phyloP scores from a whole-genome alignment of 2,888 invertebrate genomes.

The Torymus texanus region DNA sequence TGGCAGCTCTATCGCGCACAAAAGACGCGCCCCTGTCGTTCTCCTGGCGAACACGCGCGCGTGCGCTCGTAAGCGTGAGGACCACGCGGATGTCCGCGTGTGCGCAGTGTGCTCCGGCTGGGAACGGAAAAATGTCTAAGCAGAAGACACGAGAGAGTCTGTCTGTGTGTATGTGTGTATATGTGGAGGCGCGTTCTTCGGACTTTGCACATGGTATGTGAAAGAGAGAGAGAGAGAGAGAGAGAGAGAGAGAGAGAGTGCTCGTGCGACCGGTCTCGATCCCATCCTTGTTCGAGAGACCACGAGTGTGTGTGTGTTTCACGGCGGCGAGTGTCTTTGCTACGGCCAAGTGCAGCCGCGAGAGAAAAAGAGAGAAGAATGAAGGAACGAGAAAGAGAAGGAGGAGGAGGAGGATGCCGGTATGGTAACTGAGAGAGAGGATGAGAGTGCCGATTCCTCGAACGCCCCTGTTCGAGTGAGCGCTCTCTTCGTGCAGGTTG shows the following conservation, averaged over 20 bases:
- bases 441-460: constrained; percentile 40
- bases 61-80: constrained; percentile 13
- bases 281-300: constrained; percentile 37
- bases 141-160: constrained; percentile 1
- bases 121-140: constrained; percentile 48
- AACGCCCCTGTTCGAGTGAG: constrained; percentile 25
- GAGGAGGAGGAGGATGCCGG: constrained; percentile 38
- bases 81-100: constrained; percentile 27
- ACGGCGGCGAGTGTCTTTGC: constrained; percentile 49
- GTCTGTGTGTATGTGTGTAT: not conserved
- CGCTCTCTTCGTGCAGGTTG: not conserved
- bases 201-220: constrained; percentile 47
- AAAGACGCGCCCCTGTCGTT: constrained; percentile 41
- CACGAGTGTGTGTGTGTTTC: constrained; percentile 36
- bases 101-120: not conserved
- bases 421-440: constrained; percentile 4
- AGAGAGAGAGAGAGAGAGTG: constrained; percentile 4
- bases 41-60: constrained; percentile 8
- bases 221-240: no score
- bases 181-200: constrained; percentile 20
- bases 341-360: constrained; percentile 26
- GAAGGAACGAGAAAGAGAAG: constrained; percentile 44
- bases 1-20: constrained; percentile 72
- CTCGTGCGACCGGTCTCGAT: constrained; percentile 51
- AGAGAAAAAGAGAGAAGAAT: constrained; percentile 37